phyloP scores from a whole-genome alignment of 2,888 invertebrate species.

The Spilosoma lubricipeda region DNA sequence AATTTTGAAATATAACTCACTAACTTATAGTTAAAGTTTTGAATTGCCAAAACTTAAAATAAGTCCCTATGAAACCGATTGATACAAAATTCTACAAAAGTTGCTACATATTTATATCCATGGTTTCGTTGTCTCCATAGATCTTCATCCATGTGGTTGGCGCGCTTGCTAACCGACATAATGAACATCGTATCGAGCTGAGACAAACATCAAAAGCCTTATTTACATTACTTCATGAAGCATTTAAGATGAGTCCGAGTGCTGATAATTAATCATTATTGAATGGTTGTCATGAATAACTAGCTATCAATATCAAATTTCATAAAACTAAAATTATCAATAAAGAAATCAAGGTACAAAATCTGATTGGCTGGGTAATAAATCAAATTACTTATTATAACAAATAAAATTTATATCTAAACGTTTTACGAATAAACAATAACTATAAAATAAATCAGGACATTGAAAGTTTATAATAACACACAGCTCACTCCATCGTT shows the following conservation, averaged over 20 bases:
- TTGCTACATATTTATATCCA: constrained; percentile 38
- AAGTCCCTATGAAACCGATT: constrained; percentile 79
- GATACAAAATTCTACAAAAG: constrained; percentile 61
- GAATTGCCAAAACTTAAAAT: constrained; percentile 85
- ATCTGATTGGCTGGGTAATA: constrained; percentile 79
- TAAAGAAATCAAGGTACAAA: constrained; percentile 84
- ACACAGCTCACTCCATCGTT: constrained; percentile 80
- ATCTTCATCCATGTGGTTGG: constrained; percentile 80
- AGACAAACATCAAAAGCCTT: constrained; percentile 70
- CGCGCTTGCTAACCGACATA: constrained; percentile 78
- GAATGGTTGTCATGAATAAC: constrained; percentile 81
- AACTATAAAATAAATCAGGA: constrained; percentile 86
- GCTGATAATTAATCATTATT: constrained; percentile 56
- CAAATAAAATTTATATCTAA: constrained; percentile 85
- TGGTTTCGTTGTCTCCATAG: constrained; percentile 64
- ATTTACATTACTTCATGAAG: constrained; percentile 66
- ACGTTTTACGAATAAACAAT: constrained; percentile 84
- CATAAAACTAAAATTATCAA: constrained; percentile 77
- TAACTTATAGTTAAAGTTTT: constrained; percentile 87
- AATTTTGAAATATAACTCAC: constrained; percentile 77
- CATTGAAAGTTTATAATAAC: constrained; percentile 86
- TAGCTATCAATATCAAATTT: constrained; percentile 80
- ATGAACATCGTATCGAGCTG: constrained; percentile 75
- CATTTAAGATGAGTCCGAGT: constrained; percentile 59
- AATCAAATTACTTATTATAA: constrained; percentile 80